These are phyloP conservation scores for Ophion costatus DNA, from an alignment of 2,888 invertebrate genomes.

Conservation along the genomic window DNA sequence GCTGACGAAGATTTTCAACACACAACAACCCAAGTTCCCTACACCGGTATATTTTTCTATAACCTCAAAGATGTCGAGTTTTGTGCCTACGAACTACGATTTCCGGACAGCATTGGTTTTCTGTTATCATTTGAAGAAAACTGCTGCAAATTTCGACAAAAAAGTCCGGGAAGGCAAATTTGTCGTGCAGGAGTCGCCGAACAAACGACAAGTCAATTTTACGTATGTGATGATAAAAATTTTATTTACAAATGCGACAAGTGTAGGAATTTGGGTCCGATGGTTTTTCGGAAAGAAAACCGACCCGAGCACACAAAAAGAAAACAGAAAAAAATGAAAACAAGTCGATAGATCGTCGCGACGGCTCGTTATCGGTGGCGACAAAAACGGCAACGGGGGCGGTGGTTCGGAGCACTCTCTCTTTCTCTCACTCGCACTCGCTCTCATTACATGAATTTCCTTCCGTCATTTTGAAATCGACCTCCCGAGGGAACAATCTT, in stretches of 20 bases:
- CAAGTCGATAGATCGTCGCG: slow-evolving; percentile 61
- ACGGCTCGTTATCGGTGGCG: slow-evolving; percentile 30
- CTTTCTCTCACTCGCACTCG: background rate
- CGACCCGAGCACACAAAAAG: slow-evolving; percentile 68
- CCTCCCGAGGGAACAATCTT: slow-evolving; percentile 26
- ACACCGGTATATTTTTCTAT: too few relatives aligned
- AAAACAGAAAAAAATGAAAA: slow-evolving; percentile 21
- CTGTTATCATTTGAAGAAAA: too few relatives aligned
- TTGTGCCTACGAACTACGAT: too few relatives aligned
- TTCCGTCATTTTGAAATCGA: slow-evolving; percentile 7
- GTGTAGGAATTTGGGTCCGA: slow-evolving; percentile 81
- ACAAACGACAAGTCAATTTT: slow-evolving; percentile 10
- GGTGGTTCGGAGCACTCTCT: slow-evolving; percentile 44
- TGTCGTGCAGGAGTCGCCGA: background rate
- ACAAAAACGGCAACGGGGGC: slow-evolving; percentile 27
- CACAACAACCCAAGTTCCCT: too few relatives aligned
- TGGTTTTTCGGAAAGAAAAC: slow-evolving; percentile 79
- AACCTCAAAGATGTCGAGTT: too few relatives aligned
- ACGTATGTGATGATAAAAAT: slow-evolving; percentile 82
- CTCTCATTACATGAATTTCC: slow-evolving; percentile 36
- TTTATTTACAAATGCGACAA: slow-evolving; percentile 83
- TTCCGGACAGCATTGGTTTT: too few relatives aligned
- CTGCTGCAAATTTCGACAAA: too few relatives aligned
- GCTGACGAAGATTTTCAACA: too few relatives aligned
- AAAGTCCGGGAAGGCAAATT: background rate